Conservation (phyloP, 2,797 vertebrate species). For the Microhierax caerulescens region DNA sequence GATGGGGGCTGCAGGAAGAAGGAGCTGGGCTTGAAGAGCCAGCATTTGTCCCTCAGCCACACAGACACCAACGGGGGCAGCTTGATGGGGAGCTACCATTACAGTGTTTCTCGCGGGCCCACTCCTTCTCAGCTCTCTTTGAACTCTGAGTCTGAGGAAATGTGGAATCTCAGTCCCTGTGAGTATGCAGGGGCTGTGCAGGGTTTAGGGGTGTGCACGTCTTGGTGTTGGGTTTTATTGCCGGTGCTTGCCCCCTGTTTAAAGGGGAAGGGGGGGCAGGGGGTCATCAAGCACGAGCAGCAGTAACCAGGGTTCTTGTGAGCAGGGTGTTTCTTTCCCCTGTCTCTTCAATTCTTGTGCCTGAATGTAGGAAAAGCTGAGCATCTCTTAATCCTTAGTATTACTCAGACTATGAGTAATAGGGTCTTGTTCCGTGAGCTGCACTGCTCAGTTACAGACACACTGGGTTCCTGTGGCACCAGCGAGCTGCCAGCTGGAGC, state of each 20-base stretch:
- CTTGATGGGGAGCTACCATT: conserved; percentile 58
- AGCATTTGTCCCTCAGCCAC: conserved; percentile 20
- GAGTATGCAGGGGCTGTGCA: conserved; percentile 4
- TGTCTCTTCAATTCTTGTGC: background rate
- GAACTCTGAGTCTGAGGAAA: conserved; percentile 1
- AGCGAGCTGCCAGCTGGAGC: background rate
- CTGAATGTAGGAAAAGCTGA: background rate
- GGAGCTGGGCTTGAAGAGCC: background rate
- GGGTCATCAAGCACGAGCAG: background rate
- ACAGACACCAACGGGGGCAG: background rate
- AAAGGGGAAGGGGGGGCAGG: background rate
- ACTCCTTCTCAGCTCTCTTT: conserved; percentile 39
- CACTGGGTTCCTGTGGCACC: background rate
- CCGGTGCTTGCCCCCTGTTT: background rate
- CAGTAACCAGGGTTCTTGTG: background rate
- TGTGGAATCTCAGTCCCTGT: conserved; percentile 62
- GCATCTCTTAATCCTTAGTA: background rate
- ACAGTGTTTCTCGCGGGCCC: background rate
- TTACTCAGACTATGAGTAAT: background rate
- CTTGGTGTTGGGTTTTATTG: background rate
- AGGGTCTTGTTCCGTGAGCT: background rate
- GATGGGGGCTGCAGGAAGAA: background rate
- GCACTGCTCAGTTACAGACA: background rate
- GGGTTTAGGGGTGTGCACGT: background rate
- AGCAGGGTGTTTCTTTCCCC: background rate